A percentile compares a stretch with the other conserved stretches of the same genome.
These are phyloP conservation scores for Poicephalus meyeri DNA, from an alignment of 2,113 vertebrate genomes.

Conservation along the genomic window DNA sequence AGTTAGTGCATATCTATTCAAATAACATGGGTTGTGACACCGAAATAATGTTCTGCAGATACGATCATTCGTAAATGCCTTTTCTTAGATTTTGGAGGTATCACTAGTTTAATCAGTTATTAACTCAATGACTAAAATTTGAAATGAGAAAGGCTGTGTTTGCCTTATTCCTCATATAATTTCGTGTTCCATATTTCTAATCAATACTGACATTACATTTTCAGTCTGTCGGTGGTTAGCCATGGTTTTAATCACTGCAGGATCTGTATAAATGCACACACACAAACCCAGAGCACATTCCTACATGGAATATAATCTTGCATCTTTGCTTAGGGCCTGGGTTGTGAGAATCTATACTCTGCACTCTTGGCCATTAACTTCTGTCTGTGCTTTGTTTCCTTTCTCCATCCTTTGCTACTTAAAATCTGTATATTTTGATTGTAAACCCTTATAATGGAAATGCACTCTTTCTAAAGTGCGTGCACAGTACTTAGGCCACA, in stretches of 20 bases:
- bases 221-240: background rate
- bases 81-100: background rate
- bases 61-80: background rate
- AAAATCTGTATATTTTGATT: background rate
- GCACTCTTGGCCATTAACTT: background rate
- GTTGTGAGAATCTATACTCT: background rate
- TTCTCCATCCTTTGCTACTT: background rate
- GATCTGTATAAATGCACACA: background rate
- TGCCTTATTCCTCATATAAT: background rate
- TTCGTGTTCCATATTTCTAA: background rate
- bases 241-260: background rate
- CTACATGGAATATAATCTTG: background rate
- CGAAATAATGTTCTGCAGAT: background rate
- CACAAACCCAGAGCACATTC: background rate
- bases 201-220: background rate
- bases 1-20: background rate
- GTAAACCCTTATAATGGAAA: background rate
- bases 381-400: background rate
- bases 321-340: background rate
- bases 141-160: background rate
- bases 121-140: background rate
- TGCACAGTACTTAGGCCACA: background rate
- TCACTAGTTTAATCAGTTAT: background rate
- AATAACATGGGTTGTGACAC: background rate
- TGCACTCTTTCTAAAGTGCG: background rate